These are phyloP conservation scores for human DNA, from an alignment of 2,113 vertebrate genomes.

Conservation along the genomic window GRCh38 chr2:205407501-205408000, in stretches of 20 bases:
- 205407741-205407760: constrained; percentile 56
- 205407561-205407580: constrained; percentile 61
- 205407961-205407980: neutral
- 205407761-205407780: constrained; percentile 66
- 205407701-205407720: constrained; percentile 49
- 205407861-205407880: neutral
- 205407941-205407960: constrained; percentile 40
- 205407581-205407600: constrained; percentile 48
- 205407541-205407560: constrained; percentile 57
- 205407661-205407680: constrained; percentile 43
- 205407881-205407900: constrained; percentile 9
- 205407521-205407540: constrained; percentile 44
- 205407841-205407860: neutral
- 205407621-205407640: constrained; percentile 71
- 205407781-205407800: constrained; percentile 51
- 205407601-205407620: constrained; percentile 39
- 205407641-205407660: constrained; percentile 50
- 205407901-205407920: constrained; percentile 36
- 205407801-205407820: constrained; percentile 11
- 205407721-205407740: constrained; percentile 61
- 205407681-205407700: constrained; percentile 58
- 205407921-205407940: constrained; percentile 48
- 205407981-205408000: neutral
- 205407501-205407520: constrained; percentile 40
- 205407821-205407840: constrained; percentile 46